A percentile compares a stretch with the other conserved stretches of the same genome.
phyloP scores from a whole-genome alignment of 2,888 invertebrate species.

The Lasioglossum marginatum region DNA sequence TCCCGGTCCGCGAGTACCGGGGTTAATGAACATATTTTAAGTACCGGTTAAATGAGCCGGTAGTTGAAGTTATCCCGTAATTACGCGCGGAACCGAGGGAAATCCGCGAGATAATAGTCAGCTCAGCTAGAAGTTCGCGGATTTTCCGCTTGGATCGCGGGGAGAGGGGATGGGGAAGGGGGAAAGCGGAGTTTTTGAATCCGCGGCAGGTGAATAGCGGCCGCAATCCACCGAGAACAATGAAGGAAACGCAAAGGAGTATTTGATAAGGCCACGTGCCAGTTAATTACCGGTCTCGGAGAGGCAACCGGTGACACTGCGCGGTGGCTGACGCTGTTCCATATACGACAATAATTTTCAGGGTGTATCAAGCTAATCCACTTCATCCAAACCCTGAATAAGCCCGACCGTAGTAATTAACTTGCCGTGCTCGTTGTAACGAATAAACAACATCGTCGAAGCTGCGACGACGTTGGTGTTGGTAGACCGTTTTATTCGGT shows the following conservation, averaged over 20 bases:
- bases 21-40: conserved; percentile 35
- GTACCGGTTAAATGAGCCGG: conserved; percentile 28
- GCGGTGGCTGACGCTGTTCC: neutral
- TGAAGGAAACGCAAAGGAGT: conserved; percentile 40
- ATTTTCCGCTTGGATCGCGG: conserved; percentile 19
- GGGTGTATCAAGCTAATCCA: conserved; percentile 36
- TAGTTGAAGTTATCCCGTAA: conserved; percentile 29
- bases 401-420: conserved; percentile 40
- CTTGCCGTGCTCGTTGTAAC: conserved; percentile 26
- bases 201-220: conserved; percentile 26
- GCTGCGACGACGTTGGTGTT: neutral
- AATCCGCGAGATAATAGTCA: conserved; percentile 20
- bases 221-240: conserved; percentile 38
- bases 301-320: conserved; percentile 21
- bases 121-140: conserved; percentile 19
- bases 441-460: conserved; percentile 42
- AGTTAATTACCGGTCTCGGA: conserved; percentile 49
- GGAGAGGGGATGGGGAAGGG: neutral
- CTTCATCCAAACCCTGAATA: conserved; percentile 41
- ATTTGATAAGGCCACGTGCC: conserved; percentile 46
- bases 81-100: conserved; percentile 29
- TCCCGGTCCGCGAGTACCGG: neutral
- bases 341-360: conserved; percentile 44
- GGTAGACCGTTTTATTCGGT: neutral
- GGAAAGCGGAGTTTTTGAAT: conserved; percentile 33